Conservation (phyloP, 2,797 vertebrate species). For the Perdix hodgsoniae region DNA sequence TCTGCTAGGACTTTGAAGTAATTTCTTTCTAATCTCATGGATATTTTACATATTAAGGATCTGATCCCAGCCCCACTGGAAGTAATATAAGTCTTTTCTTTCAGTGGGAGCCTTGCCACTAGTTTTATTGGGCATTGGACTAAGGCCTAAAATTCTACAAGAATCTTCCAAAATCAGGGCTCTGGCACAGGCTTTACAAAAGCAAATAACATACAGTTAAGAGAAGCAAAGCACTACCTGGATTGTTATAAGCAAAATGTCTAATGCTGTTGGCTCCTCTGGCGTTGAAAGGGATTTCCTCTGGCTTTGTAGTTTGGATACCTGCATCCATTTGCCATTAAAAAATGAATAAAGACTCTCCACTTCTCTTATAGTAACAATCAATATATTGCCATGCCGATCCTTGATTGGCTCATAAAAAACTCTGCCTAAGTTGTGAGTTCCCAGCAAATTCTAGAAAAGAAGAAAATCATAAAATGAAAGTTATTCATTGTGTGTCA, state of each 20-base stretch:
- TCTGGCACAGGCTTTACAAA: conserved; percentile 54
- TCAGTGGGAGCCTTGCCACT: conserved; percentile 65
- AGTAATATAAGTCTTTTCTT: conserved; percentile 50
- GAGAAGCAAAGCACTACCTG: conserved; percentile 84
- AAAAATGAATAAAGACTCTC: conserved; percentile 92
- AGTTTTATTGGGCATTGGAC: conserved; percentile 69
- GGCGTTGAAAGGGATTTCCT: conserved; percentile 97
- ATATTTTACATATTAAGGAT: conserved; percentile 57
- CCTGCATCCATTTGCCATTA: conserved; percentile 95
- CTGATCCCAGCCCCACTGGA: conserved; percentile 58
- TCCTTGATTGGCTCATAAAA: conserved; percentile 98
- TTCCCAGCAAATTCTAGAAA: conserved; percentile 93
- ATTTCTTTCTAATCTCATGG: conserved; percentile 51
- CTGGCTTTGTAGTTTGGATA: conserved; percentile 97
- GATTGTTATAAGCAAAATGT: conserved; percentile 96
- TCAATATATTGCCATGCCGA: conserved; percentile 93
- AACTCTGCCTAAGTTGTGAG: conserved; percentile 93
- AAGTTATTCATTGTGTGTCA: neutral
- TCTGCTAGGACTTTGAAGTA: conserved; percentile 29
- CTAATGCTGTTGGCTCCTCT: conserved; percentile 95
- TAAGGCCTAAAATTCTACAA: conserved; percentile 54
- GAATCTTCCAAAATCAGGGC: conserved; percentile 11
- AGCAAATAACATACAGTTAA: conserved; percentile 48
- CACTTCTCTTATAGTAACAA: conserved; percentile 92
- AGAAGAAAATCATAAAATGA: conserved; percentile 49